A percentile compares a stretch with the other conserved stretches of the same genome.
Conservation (phyloP, 1,140 invertebrate species). For the Cotesia vestalis region DNA sequence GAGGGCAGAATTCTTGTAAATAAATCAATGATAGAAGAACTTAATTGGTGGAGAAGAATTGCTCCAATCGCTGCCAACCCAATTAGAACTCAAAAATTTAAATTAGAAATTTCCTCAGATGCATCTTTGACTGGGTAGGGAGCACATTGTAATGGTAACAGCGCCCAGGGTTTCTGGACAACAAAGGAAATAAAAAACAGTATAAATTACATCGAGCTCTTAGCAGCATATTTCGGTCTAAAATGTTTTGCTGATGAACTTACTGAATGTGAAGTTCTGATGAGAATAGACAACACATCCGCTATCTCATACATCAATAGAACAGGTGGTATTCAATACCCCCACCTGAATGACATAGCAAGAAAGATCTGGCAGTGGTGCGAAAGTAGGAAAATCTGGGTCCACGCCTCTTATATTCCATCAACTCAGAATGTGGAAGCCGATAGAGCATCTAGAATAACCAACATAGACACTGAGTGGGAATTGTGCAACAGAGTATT, state of each 20-base stretch:
- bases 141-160: background rate
- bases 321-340: constrained; percentile 11
- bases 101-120: constrained; percentile 14
- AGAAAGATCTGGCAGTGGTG: constrained; percentile 26
- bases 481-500: background rate
- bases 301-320: constrained; percentile 27
- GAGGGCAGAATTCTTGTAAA: background rate
- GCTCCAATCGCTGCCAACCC: background rate
- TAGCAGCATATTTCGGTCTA: constrained; percentile 5
- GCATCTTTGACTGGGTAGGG: constrained; percentile 15
- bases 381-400: constrained; percentile 11
- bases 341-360: constrained; percentile 2
- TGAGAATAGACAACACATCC: constrained; percentile 12
- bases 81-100: background rate
- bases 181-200: background rate
- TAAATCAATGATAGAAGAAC: constrained; percentile 17
- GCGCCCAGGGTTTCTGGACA: constrained; percentile 3
- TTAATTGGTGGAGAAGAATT: constrained; percentile 4
- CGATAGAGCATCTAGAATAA: constrained; percentile 10
- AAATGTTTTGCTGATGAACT: constrained; percentile 8
- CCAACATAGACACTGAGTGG: background rate
- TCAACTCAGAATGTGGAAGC: constrained; percentile 18
- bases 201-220: background rate
- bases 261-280: background rate
- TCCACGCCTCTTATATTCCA: constrained; percentile 27